These are phyloP conservation scores for Meteorus cinctellus DNA, from an alignment of 2,888 invertebrate genomes.

Conservation along the genomic window DNA sequence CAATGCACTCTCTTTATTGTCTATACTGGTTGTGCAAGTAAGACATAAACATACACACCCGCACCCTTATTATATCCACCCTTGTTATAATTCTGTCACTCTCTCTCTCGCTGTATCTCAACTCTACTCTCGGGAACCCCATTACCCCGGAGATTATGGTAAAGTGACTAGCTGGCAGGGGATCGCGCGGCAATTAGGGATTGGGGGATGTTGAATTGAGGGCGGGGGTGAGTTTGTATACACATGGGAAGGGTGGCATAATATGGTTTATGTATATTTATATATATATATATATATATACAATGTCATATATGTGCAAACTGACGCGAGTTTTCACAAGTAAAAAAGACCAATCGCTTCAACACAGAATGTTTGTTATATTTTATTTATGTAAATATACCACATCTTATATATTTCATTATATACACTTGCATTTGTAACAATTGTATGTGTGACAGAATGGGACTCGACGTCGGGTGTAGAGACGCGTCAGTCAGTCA, in stretches of 20 bases:
- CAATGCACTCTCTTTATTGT: background rate
- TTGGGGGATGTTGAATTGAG: slow-evolving; percentile 19
- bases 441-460: slow-evolving; percentile 5
- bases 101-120: slow-evolving; percentile 7
- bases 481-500: slow-evolving; percentile 57
- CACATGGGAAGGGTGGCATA: slow-evolving; percentile 60
- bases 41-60: slow-evolving; percentile 10
- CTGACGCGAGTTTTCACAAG: slow-evolving; percentile 37
- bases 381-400: slow-evolving; percentile 44
- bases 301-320: slow-evolving; percentile 6
- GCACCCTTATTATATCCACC: background rate
- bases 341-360: background rate
- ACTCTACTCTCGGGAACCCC: slow-evolving; percentile 57
- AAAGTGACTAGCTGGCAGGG: slow-evolving; percentile 61
- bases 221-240: slow-evolving; percentile 1
- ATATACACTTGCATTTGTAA: slow-evolving; percentile 43
- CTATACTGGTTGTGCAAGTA: background rate
- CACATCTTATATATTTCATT: slow-evolving; percentile 48
- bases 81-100: slow-evolving; percentile 33
- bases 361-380: slow-evolving; percentile 44
- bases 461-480: slow-evolving; percentile 39
- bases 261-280: slow-evolving; percentile 2
- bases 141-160: slow-evolving; percentile 65
- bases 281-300: too few relatives aligned
- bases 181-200: slow-evolving; percentile 51